These are phyloP conservation scores for Spheniscus mendiculus DNA, from an alignment of 2,113 vertebrate species.

Conservation along the genomic window DNA sequence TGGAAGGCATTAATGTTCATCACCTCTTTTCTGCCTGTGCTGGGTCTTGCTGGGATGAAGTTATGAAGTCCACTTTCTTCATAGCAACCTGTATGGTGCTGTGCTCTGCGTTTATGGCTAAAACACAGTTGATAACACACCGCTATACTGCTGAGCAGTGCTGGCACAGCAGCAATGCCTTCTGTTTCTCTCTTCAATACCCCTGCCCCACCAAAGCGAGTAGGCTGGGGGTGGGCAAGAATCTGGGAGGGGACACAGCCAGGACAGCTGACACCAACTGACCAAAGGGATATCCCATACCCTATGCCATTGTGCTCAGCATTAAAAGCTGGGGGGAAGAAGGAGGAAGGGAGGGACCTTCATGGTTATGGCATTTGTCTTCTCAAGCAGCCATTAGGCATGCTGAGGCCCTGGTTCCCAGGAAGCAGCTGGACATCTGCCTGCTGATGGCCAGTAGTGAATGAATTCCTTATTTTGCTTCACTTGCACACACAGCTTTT, in stretches of 20 bases:
- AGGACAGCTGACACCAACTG: neutral
- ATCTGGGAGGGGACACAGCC: neutral
- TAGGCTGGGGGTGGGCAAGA: neutral
- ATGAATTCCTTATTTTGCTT: neutral
- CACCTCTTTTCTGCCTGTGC: neutral
- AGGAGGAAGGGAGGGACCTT: neutral
- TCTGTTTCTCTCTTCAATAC: neutral
- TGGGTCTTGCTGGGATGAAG: neutral
- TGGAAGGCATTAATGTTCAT: neutral
- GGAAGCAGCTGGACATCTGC: neutral
- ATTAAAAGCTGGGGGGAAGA: neutral
- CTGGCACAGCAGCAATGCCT: neutral
- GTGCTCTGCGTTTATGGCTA: neutral
- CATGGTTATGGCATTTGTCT: neutral
- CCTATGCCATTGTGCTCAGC: neutral
- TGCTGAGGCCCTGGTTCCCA: neutral
- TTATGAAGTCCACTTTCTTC: neutral
- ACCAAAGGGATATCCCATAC: neutral
- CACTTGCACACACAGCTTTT: neutral
- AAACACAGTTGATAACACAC: neutral
- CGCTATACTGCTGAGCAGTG: no score
- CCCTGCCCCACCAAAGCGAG: neutral
- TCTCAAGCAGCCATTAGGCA: neutral
- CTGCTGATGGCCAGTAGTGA: neutral
- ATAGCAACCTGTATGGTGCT: neutral